Base-by-base conservation (phyloP, 2,888 invertebrate genomes). In the Cenopis cana region DNA sequence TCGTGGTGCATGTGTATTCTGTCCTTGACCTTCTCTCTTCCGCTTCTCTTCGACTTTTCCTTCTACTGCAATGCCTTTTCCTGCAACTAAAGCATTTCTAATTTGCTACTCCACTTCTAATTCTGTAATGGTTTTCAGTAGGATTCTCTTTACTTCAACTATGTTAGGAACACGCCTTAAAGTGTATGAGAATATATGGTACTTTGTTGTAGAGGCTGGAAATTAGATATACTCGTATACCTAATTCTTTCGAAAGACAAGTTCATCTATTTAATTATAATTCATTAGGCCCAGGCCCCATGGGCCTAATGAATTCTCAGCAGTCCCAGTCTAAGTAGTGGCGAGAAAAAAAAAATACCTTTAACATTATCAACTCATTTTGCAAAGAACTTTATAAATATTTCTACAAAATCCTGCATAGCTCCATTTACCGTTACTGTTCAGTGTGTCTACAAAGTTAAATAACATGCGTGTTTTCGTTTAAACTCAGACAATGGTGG, bases 361-460 rank as follows among this genome's bases (percentile, higher is more conserved):
- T 41, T 41, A 41, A 12, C 14, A 41, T 41, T 41, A 5, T 12
- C 41, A 41, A 12, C 41, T 41, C 12, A 41, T 41, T 41, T 14
- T 5, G 14, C 41, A 12, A 4, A 41, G 14, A 0, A 41, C 46
- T 46, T 46, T n/a, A n/a, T 56, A 17, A 56, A 56, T 56, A 36
- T 56, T 56, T 56, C 1, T 1, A 33, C n/a, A 17, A 36, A 10
- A 33, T 33, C 10, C 0, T 33, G 24, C 12, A 20, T 20, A 14
- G 17, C 33, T 17, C 33, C 33, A 36, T 46, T 60, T 4, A 11
- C 9, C 24, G 4, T 46, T 46, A 10, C 46, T 46, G 8, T 55
- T 46, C 12, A 11, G 11, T 29, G 36, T 29, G 60, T 60, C 60
- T 46, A 29, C 14, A 46, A 60, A 46, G 60, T 60, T 49, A 55